Base-by-base conservation (phyloP, 2,888 invertebrate genomes). In the Agriotes lineatus region DNA sequence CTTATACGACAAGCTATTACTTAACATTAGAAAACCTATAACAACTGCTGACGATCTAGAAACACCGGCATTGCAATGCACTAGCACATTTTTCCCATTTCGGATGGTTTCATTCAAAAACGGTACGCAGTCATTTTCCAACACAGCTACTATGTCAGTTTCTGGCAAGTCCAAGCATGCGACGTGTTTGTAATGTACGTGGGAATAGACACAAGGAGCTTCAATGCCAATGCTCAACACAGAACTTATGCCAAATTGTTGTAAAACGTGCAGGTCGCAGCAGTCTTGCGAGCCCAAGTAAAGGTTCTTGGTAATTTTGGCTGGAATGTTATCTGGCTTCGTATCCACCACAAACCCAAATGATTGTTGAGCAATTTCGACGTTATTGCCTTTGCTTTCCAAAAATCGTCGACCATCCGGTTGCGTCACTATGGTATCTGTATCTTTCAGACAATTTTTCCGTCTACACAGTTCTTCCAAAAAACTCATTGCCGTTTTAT, bases 11-110 rank as follows among this genome's bases (percentile, higher is more conserved):
- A 90, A 86, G 4, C 81, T 80, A 22, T 87, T 81, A 60, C 85
- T 84, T 22, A 87, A 84, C 86, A 97, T 96, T 59, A 97, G 85
- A 84, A 93, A 97, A 5, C 90, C 94, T 59, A 96, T 92, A 0
- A 92, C 89, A 18, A 96, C 86, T 68, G 92, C 88, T 0, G 95
- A 88, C 1, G 96, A 93, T 7, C 97, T 87, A 0, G 96, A 97
- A 0, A 96, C 91, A 0, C 97, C 97, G 0, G 96, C 96, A 83
- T 96, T 97, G 80, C 97, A 97, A 84, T 97, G 96, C 1, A 97
- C 90, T 72, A 96, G 85, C 57, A 96, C 86, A 50, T 79, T 81
- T 39, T 62, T 62, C n/a, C 71, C 67, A 1, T 75, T 76, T n/a
- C 81, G 75, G 7, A 88, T 80, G 16, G 86, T 87, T 35, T 82